A percentile compares a stretch with the other conserved stretches of the same genome.
phyloP scores from a whole-genome alignment of 2,888 invertebrate genomes.

The Drosophila limbata region DNA sequence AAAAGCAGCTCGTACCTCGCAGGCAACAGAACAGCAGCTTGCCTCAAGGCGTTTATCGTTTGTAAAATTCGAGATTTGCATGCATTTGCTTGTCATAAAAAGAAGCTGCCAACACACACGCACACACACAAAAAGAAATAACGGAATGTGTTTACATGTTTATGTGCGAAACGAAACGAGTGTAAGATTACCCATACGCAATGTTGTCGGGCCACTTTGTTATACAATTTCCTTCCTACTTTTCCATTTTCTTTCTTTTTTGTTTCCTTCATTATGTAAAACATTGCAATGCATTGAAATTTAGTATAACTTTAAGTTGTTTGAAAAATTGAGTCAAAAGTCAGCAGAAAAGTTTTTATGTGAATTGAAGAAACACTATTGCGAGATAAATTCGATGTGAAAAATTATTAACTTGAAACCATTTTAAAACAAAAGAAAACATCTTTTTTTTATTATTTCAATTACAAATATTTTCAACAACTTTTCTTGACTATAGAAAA shows the following conservation, averaged over 20 bases:
- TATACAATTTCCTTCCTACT: slow-evolving; percentile 43
- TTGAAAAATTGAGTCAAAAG: no score
- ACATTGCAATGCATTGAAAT: slow-evolving; percentile 8
- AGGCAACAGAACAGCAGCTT: slow-evolving; percentile 58
- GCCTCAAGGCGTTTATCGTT: slow-evolving; percentile 77
- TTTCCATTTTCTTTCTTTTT: slow-evolving; percentile 2
- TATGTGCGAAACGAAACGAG: slow-evolving; percentile 60
- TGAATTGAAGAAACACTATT: no score
- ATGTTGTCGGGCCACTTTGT: slow-evolving; percentile 66
- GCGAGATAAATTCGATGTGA: no score
- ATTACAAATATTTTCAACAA: no score
- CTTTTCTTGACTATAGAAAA: neutral
- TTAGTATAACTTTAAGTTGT: slow-evolving; percentile 18
- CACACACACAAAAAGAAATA: slow-evolving; percentile 36
- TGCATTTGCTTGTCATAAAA: slow-evolving; percentile 77
- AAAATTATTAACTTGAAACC: no score
- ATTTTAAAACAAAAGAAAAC: no score
- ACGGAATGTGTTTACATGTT: slow-evolving; percentile 73
- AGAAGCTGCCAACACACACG: slow-evolving; percentile 24
- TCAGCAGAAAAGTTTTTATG: no score
- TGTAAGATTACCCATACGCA: slow-evolving; percentile 75
- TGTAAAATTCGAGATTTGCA: slow-evolving; percentile 80
- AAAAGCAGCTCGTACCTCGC: slow-evolving; percentile 2
- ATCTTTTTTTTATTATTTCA: no score
- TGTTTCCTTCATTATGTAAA: slow-evolving; percentile 14